Conservation (phyloP, 2,797 vertebrate genomes). For the Merluccius polli region DNA sequence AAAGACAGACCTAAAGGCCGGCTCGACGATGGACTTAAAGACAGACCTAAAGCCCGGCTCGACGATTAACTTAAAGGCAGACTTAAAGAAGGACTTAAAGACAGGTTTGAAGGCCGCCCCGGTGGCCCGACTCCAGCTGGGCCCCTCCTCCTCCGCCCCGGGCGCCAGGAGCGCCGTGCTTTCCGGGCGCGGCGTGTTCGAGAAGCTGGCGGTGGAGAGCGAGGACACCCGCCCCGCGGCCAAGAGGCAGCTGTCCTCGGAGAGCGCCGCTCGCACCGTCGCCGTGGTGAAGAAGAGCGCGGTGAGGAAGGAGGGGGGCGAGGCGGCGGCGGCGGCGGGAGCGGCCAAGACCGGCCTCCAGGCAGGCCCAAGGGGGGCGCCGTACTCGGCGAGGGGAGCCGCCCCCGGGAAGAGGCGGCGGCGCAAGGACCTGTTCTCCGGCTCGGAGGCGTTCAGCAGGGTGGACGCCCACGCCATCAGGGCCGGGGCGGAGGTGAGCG, state of each 20-base stretch:
- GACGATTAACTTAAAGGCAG: neutral
- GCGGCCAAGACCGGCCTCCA: conserved; percentile 19
- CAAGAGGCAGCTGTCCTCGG: conserved; percentile 75
- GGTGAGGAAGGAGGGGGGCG: conserved; percentile 62
- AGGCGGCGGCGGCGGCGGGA: no score
- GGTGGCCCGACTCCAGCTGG: neutral
- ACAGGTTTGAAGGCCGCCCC: neutral
- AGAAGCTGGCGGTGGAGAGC: conserved; percentile 54
- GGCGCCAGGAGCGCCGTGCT: conserved; percentile 22
- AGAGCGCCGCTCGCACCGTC: conserved; percentile 67
- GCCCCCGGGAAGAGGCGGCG: conserved; percentile 55
- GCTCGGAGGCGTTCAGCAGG: conserved; percentile 63
- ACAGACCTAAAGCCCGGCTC: no score
- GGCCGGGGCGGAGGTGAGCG: conserved; percentile 69
- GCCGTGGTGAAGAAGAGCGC: conserved; percentile 74
- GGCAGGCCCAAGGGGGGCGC: conserved; percentile 17
- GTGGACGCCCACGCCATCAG: conserved; percentile 66
- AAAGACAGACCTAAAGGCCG: neutral
- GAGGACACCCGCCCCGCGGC: conserved; percentile 70
- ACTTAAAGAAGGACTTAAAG: neutral
- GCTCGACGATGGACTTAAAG: neutral
- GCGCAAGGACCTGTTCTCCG: conserved; percentile 66
- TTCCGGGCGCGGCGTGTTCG: conserved; percentile 47
- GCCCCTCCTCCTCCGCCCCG: conserved; percentile 9
- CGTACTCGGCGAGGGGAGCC: no score